These are phyloP conservation scores for Dasysyrphus albostriatus DNA, from an alignment of 2,888 invertebrate species.

Conservation along the genomic window DNA sequence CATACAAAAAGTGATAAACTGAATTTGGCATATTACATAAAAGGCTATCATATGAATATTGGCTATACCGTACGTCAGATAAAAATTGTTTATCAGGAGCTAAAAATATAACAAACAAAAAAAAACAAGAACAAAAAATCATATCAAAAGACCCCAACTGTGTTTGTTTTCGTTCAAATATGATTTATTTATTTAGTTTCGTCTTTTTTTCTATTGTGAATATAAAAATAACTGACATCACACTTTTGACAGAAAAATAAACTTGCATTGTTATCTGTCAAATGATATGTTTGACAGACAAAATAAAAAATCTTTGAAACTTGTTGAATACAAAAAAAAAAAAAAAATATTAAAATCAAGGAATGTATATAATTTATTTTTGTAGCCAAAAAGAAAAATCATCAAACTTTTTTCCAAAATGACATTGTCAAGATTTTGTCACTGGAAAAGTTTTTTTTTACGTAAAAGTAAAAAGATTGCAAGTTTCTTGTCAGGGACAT, in stretches of 20 bases:
- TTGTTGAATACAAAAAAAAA: neutral
- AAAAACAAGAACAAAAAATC: neutral
- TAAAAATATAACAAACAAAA: neutral
- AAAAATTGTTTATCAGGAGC: neutral
- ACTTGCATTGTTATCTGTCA: neutral
- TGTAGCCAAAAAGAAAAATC: neutral
- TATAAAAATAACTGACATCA: neutral
- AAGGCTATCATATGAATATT: neutral
- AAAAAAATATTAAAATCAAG: neutral
- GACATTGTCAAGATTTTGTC: slow-evolving; percentile 7
- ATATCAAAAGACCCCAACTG: neutral
- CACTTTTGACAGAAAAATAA: neutral
- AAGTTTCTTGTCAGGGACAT: neutral
- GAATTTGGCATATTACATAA: neutral
- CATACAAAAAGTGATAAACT: neutral
- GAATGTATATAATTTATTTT: neutral
- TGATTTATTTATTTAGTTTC: neutral
- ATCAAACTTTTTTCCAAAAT: neutral
- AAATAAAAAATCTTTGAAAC: neutral
- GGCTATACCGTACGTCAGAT: neutral
- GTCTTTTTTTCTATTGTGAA: neutral
- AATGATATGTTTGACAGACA: neutral
- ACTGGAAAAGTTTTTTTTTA: neutral
- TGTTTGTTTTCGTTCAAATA: neutral
- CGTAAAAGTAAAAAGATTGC: neutral